Conservation (phyloP, 2,113 vertebrate species). For the Vidua macroura region DNA sequence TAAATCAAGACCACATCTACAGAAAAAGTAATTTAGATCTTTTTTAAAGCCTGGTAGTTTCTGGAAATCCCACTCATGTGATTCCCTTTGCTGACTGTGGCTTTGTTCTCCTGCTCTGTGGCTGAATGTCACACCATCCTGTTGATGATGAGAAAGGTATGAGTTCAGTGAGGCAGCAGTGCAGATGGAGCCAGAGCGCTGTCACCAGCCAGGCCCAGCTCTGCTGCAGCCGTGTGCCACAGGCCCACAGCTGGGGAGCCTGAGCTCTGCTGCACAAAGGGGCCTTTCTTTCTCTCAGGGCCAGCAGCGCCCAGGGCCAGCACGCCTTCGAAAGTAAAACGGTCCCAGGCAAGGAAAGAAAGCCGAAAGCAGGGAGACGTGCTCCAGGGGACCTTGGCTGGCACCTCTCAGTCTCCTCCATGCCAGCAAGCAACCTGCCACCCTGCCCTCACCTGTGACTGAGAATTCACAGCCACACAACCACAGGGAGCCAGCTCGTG, state of each 20-base stretch:
- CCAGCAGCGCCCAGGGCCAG: too few species aligned
- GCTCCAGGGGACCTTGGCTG: neutral
- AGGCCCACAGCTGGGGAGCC: neutral
- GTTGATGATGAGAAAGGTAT: neutral
- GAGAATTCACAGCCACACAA: neutral
- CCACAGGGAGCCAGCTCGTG: neutral
- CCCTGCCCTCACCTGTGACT: too few species aligned
- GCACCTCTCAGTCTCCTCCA: neutral
- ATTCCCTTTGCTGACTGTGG: neutral
- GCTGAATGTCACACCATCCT: neutral
- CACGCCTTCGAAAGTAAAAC: rapidly evolving
- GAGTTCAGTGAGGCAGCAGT: too few species aligned
- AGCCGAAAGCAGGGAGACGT: neutral
- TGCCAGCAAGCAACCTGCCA: neutral
- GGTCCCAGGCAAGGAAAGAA: neutral
- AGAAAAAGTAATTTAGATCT: neutral
- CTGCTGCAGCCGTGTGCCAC: neutral
- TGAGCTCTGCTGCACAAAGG: neutral
- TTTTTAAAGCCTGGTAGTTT: neutral
- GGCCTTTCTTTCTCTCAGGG: neutral
- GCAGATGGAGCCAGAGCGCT: neutral
- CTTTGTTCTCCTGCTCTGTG: neutral
- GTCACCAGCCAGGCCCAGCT: neutral
- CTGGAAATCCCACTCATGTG: neutral
- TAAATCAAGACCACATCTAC: neutral